Evolutionary conservation across 1,140 invertebrate genomes (phyloP), one percentile per base, ranked within the genome.

Genomic region (Dinothrombium tinctorium): DNA sequence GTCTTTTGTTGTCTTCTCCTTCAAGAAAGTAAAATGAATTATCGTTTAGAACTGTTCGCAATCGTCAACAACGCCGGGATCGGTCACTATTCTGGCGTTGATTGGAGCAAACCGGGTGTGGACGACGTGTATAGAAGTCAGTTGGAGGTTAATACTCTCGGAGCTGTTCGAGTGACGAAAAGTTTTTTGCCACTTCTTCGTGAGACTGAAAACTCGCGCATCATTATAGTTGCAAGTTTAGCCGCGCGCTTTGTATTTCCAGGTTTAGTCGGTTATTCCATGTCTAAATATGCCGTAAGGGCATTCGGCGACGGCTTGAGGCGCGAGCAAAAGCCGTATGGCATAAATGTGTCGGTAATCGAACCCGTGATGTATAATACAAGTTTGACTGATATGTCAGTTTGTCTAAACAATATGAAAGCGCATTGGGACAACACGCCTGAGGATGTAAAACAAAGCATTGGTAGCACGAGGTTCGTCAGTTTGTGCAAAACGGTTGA

Each of bases 251-350:
- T n/a, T 12, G 43, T 25, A n/a, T 24, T 24, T 23, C 12, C 3
- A 24, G 19, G 9, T n/a, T 56, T 62, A 45, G 53, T 59, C 15
- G 59, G 58, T 6, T 67, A 67, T 48, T 57, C 55, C 25, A 61
- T 66, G 55, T 61, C 61, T 5, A 67, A 67, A 51, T 57, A 61
- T 53, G 63, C 60, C 1, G 50, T 62, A 9, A 55, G 63, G 12
- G 61, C 63, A 11, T 65, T 62, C 44, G 59, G 59, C n/a, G 63
- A 67, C 47, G 64, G 57, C 11, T 51, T 68, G 3, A 43, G 65
- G 21, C 52, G 61, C 25, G 65, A 67, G n/a, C n/a, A n/a, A n/a
- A n/a, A n/a, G n/a, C n/a, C n/a, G n/a, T n/a, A n/a, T n/a, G n/a
- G n/a, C n/a, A n/a, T n/a, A n/a, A n/a, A n/a, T n/a, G n/a, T n/a